Evolutionary conservation across 2,113 vertebrate species (phyloP).

Genomic region (Onychostruthus taczanowskii): DNA sequence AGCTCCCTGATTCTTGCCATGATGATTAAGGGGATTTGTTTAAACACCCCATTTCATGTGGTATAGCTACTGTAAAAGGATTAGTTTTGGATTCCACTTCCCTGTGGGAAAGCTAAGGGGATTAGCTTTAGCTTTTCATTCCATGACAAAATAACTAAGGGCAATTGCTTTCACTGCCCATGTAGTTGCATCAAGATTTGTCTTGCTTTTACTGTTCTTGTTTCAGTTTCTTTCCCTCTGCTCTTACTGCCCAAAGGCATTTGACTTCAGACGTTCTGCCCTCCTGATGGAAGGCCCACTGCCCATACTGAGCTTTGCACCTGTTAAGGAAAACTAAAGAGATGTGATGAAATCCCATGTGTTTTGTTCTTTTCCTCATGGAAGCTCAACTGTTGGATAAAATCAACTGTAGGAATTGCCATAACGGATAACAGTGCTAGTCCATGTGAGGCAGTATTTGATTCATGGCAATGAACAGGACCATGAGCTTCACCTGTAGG

Average conservation of each 20-base stretch:
- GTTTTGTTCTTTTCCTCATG: background rate
- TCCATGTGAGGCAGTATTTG: background rate
- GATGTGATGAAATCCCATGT: background rate
- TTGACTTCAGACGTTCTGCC: background rate
- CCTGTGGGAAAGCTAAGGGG: constrained; percentile 55
- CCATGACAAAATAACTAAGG: constrained; percentile 55
- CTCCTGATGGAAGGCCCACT: background rate
- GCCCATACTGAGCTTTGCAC: background rate
- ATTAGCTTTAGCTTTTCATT: constrained; percentile 65
- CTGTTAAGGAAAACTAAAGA: background rate
- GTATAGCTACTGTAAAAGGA: constrained; percentile 62
- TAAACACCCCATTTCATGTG: constrained; percentile 59
- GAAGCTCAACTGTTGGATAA: background rate
- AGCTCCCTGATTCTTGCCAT: constrained; percentile 52
- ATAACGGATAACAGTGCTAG: background rate
- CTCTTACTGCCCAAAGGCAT: background rate
- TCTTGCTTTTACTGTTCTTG: background rate
- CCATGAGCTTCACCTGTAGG: background rate
- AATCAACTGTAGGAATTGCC: background rate
- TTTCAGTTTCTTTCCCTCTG: background rate
- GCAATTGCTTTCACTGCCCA: constrained; percentile 24
- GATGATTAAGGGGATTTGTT: constrained; percentile 67
- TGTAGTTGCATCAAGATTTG: constrained; percentile 12
- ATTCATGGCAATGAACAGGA: background rate
- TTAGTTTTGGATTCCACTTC: constrained; percentile 66